Evolutionary conservation across 2,888 invertebrate species (phyloP), one percentile per base, ranked within the genome.

Genomic region (Sphaeridia pumilis): DNA sequence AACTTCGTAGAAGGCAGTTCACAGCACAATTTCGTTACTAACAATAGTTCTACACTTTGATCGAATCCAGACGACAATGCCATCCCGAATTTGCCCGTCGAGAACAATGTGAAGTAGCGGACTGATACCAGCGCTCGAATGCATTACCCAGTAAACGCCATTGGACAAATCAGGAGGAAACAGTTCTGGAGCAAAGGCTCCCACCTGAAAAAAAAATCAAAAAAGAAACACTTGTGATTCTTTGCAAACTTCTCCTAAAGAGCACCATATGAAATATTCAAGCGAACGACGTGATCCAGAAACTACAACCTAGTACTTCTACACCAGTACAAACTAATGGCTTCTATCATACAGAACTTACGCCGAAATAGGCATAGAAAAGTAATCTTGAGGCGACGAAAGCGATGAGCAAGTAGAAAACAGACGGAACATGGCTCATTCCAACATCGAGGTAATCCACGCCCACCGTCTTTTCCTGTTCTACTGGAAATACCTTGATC

Each of bases 71-170:
- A 34, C 55, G 2, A 43, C 14, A 12, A 61, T 54, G 12, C 52
- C 53, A 5, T 52, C 31, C n/a, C 63, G 54, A 20, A 63, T 42
- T 21, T 63, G 58, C 7, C 21, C 17, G 49, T 63, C 63, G 26
- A 63, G 34, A 3, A 56, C 3, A 24, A 60, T 49, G 31, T 63
- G 63, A 21, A 63, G 50, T 2, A 63, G 21, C 2, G 63, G 63
- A 31, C 55, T 52, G 20, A 58, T 4, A 10, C 57, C 58, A 1
- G 61, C 61, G 49, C 60, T 57, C 0, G 60, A 59, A 28, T 63
- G 63, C 59, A 63, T 61, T 3, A 59, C 31, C 63, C 63, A 63
- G 46, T 63, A 63, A 14, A 63, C 63, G 5, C 61, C 58, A 42
- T 61, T 58, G 0, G 63, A 61, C 17, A 63, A 46, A 36, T 63